These are phyloP conservation scores for Pangasius djambal DNA, from an alignment of 2,797 vertebrate species.

Conservation along the genomic window DNA sequence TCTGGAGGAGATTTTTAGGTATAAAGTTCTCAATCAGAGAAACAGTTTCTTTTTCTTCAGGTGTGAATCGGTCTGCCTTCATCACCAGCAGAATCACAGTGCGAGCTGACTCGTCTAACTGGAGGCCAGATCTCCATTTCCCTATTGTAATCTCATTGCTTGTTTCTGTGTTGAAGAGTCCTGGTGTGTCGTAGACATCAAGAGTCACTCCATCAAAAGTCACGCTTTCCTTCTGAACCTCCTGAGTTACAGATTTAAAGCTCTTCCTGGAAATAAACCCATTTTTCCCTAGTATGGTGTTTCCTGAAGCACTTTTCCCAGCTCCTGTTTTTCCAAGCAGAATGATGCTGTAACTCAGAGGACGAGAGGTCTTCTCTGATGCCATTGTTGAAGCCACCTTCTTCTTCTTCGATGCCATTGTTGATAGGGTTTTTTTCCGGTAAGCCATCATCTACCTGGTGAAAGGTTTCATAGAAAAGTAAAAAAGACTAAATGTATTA, in stretches of 20 bases:
- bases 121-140: neutral
- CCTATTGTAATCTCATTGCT: neutral
- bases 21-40: neutral
- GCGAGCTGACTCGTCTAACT: neutral
- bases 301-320: slow-evolving; percentile 1
- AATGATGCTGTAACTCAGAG: neutral
- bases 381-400: neutral
- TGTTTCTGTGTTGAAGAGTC: neutral
- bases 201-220: neutral
- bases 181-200: slow-evolving; percentile 10
- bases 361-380: neutral
- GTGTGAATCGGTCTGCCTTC: neutral
- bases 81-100: slow-evolving; percentile 19
- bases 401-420: no score
- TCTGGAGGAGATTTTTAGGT: neutral
- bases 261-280: neutral
- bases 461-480: no score
- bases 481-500: no score
- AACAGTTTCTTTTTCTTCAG: neutral
- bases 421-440: no score
- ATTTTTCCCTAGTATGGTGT: neutral
- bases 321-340: neutral
- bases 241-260: neutral
- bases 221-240: neutral
- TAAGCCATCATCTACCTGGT: no score